These are phyloP conservation scores for Cancer borealis DNA, from an alignment of 2,888 invertebrate genomes.

Conservation along the genomic window DNA sequence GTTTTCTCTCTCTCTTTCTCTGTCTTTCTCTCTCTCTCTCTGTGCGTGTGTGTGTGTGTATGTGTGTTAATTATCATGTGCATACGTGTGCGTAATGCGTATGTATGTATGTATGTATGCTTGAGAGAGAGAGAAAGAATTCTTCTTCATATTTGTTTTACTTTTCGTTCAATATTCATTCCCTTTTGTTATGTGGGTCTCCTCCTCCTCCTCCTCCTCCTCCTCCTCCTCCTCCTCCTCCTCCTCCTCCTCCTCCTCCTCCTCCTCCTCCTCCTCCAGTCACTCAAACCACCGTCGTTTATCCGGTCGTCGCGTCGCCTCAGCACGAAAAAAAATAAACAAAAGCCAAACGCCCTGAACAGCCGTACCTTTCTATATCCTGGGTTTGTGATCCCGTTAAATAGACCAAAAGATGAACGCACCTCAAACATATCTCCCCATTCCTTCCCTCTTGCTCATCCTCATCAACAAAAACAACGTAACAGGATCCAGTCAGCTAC, in stretches of 20 bases:
- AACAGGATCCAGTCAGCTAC: constrained; percentile 73
- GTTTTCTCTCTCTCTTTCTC: background rate
- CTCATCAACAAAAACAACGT: background rate
- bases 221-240: too few relatives aligned
- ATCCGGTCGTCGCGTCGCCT: background rate
- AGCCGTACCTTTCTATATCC: background rate
- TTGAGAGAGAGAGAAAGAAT: background rate
- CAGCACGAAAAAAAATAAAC: background rate
- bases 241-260: too few relatives aligned
- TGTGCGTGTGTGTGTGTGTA: background rate
- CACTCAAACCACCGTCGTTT: background rate
- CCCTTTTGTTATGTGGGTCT: background rate
- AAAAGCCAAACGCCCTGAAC: background rate
- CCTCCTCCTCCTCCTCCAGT: background rate
- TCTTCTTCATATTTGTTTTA: background rate
- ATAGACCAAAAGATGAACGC: background rate
- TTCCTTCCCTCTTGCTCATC: background rate
- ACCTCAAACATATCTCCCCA: background rate
- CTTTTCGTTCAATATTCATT: background rate
- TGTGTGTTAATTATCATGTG: background rate
- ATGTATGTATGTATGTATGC: background rate
- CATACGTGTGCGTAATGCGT: background rate
- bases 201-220: background rate
- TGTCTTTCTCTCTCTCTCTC: background rate
- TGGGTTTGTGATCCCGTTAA: background rate